Percentiles rank a stretch among this genome's conserved stretches.
Conservation (phyloP, 2,797 vertebrate genomes). For the Phrynocephalus guinanensis region DNA sequence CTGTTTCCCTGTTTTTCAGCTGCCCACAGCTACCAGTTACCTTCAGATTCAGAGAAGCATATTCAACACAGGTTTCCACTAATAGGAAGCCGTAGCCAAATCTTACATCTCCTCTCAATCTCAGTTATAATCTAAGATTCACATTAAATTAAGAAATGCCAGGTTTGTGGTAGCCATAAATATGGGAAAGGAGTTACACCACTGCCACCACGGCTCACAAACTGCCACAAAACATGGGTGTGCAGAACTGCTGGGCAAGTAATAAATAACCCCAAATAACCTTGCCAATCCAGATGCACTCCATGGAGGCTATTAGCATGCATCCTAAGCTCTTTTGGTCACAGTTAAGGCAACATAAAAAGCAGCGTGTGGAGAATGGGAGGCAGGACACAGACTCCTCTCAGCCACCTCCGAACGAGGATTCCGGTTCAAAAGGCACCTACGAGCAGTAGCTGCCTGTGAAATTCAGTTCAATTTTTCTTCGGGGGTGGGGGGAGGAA, state of each 20-base stretch:
- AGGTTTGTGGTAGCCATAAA: neutral
- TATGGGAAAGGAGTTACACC: neutral
- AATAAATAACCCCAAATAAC: neutral
- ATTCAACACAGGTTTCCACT: neutral
- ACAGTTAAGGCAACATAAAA: accelerated
- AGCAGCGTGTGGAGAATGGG: accelerated
- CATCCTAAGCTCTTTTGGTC: neutral
- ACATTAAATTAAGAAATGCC: neutral
- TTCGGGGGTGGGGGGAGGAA: accelerated
- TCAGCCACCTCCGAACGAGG: neutral
- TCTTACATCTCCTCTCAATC: neutral
- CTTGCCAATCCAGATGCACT: neutral
- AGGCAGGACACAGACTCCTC: accelerated
- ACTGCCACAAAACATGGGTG: neutral
- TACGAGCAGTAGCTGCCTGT: neutral
- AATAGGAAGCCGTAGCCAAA: neutral
- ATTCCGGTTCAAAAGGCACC: accelerated
- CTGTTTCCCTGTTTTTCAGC: neutral
- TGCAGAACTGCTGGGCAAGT: neutral
- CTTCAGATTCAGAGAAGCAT: neutral
- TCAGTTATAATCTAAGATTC: slow-evolving; percentile 16
- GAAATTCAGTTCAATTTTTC: accelerated
- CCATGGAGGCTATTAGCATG: neutral
- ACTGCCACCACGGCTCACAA: neutral
- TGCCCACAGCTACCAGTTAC: neutral